Evolutionary conservation across 2,113 vertebrate species (phyloP).

Genomic region (Azemiops feae): DNA sequence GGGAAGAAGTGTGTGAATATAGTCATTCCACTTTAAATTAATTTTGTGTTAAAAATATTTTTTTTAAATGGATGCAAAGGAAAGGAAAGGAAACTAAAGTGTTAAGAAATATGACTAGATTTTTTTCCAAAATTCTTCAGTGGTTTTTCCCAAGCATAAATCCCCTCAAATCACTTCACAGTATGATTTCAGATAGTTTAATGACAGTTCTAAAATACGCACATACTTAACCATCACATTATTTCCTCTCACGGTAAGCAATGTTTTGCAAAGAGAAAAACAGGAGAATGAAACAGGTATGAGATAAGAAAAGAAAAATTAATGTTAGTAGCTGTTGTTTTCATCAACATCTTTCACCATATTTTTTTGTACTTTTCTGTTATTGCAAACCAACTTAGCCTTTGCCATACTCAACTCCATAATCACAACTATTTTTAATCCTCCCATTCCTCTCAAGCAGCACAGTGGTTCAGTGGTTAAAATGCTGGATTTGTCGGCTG

Average conservation of each 20-base stretch:
- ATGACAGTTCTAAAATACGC: not conserved
- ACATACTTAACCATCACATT: not conserved
- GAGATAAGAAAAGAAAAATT: not conserved
- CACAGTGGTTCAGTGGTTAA: not conserved
- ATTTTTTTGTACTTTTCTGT: not conserved
- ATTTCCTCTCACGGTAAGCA: not conserved
- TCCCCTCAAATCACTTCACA: not conserved
- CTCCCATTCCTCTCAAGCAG: not conserved
- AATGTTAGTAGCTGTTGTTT: not conserved
- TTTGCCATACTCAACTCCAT: not conserved
- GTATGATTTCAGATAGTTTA: not conserved
- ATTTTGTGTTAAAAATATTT: conserved; percentile 34
- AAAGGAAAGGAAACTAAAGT: conserved; percentile 28
- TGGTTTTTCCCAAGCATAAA: not conserved
- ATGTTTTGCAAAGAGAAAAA: not conserved
- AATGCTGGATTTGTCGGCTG: not conserved
- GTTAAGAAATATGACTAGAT: not conserved
- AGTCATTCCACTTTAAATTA: conserved; percentile 44
- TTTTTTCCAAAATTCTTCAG: not conserved
- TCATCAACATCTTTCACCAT: not conserved
- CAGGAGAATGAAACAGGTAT: not conserved
- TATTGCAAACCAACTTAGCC: not conserved
- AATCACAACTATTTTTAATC: not conserved
- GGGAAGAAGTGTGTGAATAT: conserved; percentile 40
- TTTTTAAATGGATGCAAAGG: not conserved